Percentiles rank a stretch among this genome's conserved stretches.
Evolutionary conservation across 2,113 vertebrate species (phyloP).

Genomic region (Lagopus leucura): DNA sequence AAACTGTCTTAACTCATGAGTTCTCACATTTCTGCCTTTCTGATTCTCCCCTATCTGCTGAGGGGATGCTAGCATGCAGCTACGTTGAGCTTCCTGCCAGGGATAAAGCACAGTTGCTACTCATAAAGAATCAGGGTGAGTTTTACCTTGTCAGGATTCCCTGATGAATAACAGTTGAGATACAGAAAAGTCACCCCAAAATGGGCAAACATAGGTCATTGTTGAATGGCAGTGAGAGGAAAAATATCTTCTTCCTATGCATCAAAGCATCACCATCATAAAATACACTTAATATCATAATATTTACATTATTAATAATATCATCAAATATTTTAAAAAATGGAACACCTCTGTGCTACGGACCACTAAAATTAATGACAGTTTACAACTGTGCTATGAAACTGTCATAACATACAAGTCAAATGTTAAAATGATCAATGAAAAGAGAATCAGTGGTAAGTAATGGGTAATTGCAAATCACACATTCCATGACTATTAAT

Average conservation of each 20-base stretch:
- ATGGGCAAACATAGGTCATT: accelerated
- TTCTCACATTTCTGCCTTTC: not conserved
- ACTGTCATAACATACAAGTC: not conserved
- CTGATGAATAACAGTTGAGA: not conserved
- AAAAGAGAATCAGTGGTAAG: not conserved
- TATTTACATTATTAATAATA: not conserved
- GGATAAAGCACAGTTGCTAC: not conserved
- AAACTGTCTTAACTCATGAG: not conserved
- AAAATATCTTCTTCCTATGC: not conserved
- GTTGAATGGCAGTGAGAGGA: not conserved
- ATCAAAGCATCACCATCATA: not conserved
- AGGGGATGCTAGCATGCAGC: not conserved
- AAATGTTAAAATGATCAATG: not conserved
- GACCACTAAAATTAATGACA: not conserved
- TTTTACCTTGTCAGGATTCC: not conserved
- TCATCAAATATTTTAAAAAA: not conserved
- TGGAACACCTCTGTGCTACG: not conserved
- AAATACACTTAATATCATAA: not conserved
- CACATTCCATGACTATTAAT: not conserved
- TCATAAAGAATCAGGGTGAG: not conserved
- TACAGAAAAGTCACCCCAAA: not conserved
- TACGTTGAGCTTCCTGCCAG: not conserved
- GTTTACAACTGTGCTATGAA: not conserved
- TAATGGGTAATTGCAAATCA: not conserved
- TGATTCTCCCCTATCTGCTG: not conserved